A percentile compares a stretch with the other conserved stretches of the same genome.
phyloP scores from a whole-genome alignment of 2,113 vertebrate genomes.

The Pavo muticus region DNA sequence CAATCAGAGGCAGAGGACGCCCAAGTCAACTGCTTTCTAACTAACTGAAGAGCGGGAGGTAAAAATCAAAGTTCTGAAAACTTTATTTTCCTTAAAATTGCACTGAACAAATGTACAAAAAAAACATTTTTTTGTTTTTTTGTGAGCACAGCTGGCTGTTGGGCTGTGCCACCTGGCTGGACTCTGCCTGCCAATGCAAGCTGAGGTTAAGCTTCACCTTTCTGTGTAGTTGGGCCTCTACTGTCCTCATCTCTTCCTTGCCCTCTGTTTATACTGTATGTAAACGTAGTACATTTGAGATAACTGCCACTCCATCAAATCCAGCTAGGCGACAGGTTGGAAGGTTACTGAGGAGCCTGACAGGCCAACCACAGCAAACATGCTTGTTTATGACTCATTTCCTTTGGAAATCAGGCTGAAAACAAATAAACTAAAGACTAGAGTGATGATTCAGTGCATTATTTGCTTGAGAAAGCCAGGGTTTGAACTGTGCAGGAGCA shows the following conservation, averaged over 20 bases:
- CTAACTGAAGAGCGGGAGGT: not conserved
- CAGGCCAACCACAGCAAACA: not conserved
- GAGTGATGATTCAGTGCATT: not conserved
- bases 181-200: accelerated
- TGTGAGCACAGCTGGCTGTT: not conserved
- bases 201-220: not conserved
- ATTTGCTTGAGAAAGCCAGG: not conserved
- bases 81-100: not conserved
- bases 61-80: not conserved
- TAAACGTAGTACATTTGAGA: not conserved
- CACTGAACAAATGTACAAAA: not conserved
- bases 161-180: not conserved
- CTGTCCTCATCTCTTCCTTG: not conserved
- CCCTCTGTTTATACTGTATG: not conserved
- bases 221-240: not conserved
- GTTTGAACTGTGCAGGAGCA: not conserved
- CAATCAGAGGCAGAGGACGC: not conserved
- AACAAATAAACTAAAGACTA: not conserved
- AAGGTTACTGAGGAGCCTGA: not conserved
- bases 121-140: not conserved
- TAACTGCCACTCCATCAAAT: not conserved
- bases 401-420: conserved; percentile 9
- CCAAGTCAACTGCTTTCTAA: not conserved
- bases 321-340: not conserved
- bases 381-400: not conserved